Conservation (phyloP, 2,797 vertebrate genomes). For the Molothrus aeneus region DNA sequence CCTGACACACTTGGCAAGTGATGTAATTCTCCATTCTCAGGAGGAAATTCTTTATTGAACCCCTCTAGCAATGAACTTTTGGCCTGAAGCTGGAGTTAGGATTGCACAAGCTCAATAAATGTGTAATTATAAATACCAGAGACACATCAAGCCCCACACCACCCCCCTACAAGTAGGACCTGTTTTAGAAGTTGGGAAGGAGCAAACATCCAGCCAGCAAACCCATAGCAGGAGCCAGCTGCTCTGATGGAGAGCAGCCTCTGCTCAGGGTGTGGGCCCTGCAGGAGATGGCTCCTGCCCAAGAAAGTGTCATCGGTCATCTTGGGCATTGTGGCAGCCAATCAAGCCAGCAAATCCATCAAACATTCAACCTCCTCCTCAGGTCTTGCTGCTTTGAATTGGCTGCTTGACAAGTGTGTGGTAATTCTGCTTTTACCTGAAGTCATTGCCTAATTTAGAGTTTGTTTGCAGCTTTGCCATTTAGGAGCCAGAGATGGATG, state of each 20-base stretch:
- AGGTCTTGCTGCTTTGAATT: conserved; percentile 56
- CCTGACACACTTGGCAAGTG: conserved; percentile 62
- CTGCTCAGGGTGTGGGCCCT: conserved; percentile 40
- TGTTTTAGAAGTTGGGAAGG: conserved; percentile 31
- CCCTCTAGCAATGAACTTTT: conserved; percentile 65
- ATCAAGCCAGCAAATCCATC: conserved; percentile 17
- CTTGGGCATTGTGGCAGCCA: conserved; percentile 31
- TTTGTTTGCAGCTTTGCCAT: conserved; percentile 55
- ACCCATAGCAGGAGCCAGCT: not conserved
- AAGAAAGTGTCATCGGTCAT: conserved; percentile 55
- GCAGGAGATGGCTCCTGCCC: conserved; percentile 51
- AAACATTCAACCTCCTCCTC: conserved; percentile 43
- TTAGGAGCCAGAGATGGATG: conserved; percentile 38
- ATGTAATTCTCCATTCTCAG: conserved; percentile 45
- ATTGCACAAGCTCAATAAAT: conserved; percentile 65
- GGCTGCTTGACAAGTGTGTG: conserved; percentile 55
- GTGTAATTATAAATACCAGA: conserved; percentile 63
- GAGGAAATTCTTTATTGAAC: conserved; percentile 65
- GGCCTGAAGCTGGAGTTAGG: conserved; percentile 59
- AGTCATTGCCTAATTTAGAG: conserved; percentile 54
- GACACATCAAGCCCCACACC: not conserved
- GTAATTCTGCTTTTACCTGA: conserved; percentile 60
- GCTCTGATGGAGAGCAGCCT: not conserved
- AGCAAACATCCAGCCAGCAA: not conserved
- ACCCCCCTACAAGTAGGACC: conserved; percentile 26